Percentiles rank a stretch among this genome's conserved stretches.
Conservation (phyloP, 2,888 invertebrate genomes). For the Fragum whitleyi region DNA sequence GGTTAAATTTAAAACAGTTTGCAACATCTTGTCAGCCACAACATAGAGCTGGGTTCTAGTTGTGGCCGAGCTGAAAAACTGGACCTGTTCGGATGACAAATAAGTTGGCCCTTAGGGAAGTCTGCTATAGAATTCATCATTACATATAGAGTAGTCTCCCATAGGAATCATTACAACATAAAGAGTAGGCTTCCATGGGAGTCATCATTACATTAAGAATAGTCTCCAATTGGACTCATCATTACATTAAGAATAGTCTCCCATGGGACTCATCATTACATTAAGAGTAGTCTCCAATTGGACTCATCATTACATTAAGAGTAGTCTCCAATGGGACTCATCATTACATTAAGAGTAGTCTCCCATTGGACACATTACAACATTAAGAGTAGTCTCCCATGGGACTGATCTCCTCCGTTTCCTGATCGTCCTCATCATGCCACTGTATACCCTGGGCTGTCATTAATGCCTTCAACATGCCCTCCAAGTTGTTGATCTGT, state of each 20-base stretch:
- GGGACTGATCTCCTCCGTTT: conserved; percentile 67
- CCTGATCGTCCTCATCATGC: conserved; percentile 81
- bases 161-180: not conserved
- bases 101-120: too few relatives aligned
- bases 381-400: conserved; percentile 59
- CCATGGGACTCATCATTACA: not conserved
- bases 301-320: not conserved
- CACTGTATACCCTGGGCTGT: conserved; percentile 71
- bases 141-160: too few relatives aligned
- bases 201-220: not conserved
- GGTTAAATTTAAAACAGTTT: too few relatives aligned
- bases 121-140: too few relatives aligned
- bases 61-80: too few relatives aligned
- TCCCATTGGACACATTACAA: not conserved
- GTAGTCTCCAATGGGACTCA: not conserved
- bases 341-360: not conserved
- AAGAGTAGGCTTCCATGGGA: not conserved
- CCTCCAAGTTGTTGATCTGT: conserved; percentile 77
- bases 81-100: too few relatives aligned
- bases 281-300: not conserved
- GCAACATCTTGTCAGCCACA: too few relatives aligned
- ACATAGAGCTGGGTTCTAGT: too few relatives aligned
- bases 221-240: not conserved
- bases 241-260: not conserved
- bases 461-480: conserved; percentile 81